phyloP scores from a whole-genome alignment of 1,140 invertebrate genomes.

The Samia ricini region DNA sequence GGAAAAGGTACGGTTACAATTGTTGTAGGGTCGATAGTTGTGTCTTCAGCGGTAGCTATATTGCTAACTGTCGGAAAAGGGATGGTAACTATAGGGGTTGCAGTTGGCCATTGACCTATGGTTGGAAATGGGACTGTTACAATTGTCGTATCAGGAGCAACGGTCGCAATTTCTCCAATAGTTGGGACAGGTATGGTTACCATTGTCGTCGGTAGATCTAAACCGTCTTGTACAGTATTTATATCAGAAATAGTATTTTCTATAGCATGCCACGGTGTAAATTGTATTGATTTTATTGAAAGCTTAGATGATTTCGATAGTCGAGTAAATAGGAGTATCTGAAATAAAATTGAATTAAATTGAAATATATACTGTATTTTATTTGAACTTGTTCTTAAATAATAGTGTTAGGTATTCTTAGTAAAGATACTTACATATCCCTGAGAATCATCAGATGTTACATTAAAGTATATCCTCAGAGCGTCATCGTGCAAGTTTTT shows the following conservation, averaged over 20 bases:
- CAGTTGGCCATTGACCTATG: background rate
- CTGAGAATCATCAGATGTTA: background rate
- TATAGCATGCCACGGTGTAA: background rate
- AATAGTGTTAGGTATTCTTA: too few species aligned
- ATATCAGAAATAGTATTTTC: background rate
- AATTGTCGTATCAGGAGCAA: background rate
- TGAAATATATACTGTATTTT: background rate
- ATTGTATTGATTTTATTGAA: background rate
- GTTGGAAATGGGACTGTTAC: background rate
- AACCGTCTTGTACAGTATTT: background rate
- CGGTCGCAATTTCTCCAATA: background rate
- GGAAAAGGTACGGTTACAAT: slow-evolving; percentile 7
- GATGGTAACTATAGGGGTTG: background rate
- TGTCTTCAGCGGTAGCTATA: background rate
- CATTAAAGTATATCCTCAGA: background rate
- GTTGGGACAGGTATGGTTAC: background rate
- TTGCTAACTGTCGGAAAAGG: slow-evolving; percentile 4
- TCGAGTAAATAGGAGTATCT: background rate
- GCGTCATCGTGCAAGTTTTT: background rate
- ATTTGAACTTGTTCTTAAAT: too few species aligned
- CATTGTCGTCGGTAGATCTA: background rate
- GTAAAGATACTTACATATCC: background rate
- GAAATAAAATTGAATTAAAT: background rate
- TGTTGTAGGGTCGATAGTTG: background rate
- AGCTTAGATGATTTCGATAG: background rate